These are phyloP conservation scores for Urechis unicinctus DNA, from an alignment of 2,888 invertebrate genomes.

Conservation along the genomic window DNA sequence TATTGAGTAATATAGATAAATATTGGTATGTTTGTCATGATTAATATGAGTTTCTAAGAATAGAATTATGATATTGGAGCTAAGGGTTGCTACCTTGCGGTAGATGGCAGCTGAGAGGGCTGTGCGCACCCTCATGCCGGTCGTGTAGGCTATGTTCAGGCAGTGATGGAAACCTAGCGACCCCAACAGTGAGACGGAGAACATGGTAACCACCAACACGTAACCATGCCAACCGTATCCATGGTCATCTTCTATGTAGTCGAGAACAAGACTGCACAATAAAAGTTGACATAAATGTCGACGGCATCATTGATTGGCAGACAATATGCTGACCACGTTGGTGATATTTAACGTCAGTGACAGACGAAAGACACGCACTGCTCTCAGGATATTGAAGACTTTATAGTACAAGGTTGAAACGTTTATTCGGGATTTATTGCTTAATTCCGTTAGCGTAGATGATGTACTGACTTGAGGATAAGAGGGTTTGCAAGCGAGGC, in stretches of 20 bases:
- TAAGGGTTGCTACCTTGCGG: slow-evolving; percentile 17
- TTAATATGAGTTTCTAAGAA: no score
- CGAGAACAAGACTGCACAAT: slow-evolving; percentile 13
- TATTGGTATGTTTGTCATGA: no score
- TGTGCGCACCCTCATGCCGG: slow-evolving; percentile 16
- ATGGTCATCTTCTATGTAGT: slow-evolving; percentile 11
- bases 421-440: no score
- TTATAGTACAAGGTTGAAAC: no score
- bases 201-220: slow-evolving; percentile 15
- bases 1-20: no score
- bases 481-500: slow-evolving; percentile 13
- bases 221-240: slow-evolving; percentile 21
- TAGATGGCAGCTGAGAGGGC: slow-evolving; percentile 21
- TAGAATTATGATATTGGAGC: no score
- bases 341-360: background rate
- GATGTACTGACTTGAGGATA: slow-evolving; percentile 13
- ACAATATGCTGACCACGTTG: background rate
- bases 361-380: background rate
- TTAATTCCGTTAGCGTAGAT: no score
- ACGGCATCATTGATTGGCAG: background rate
- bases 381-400: background rate
- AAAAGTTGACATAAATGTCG: background rate
- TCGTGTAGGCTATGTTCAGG: slow-evolving; percentile 16
- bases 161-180: slow-evolving; percentile 15
- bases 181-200: slow-evolving; percentile 9